Evolutionary conservation across 2,888 invertebrate genomes (phyloP).

Genomic region (Nyleta sp.): DNA sequence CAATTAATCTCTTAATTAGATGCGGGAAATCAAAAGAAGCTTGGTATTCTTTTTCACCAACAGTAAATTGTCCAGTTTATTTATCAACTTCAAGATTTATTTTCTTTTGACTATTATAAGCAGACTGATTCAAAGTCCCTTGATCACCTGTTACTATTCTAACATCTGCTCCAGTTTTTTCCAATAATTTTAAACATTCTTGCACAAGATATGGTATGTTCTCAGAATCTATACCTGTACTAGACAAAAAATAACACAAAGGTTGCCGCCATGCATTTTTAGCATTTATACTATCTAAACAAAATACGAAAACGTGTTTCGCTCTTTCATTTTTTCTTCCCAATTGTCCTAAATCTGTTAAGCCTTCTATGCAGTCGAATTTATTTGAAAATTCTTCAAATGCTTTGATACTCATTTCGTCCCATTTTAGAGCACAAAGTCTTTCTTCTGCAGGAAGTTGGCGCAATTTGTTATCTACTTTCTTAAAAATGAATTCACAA

Average conservation of each 20-base stretch:
- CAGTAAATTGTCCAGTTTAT: not conserved
- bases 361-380: slow-evolving; percentile 54
- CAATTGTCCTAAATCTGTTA: slow-evolving; percentile 50
- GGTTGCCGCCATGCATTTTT: slow-evolving; percentile 57
- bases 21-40: slow-evolving; percentile 17
- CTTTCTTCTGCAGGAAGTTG: not conserved
- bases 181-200: slow-evolving; percentile 18
- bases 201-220: not conserved
- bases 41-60: not conserved
- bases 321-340: slow-evolving; percentile 9
- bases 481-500: slow-evolving; percentile 15
- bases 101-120: not conserved
- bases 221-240: not conserved
- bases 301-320: not conserved
- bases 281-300: slow-evolving; percentile 49
- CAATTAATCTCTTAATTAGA: slow-evolving; percentile 26
- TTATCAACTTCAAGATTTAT: not conserved
- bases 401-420: slow-evolving; percentile 25
- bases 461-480: not conserved
- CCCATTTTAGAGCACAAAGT: slow-evolving; percentile 41
- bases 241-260: slow-evolving; percentile 45
- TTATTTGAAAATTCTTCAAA: slow-evolving; percentile 20
- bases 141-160: not conserved
- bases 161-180: not conserved
- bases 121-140: not conserved